Conservation (phyloP, 2,797 vertebrate genomes). For the Macroramphosus scolopax region DNA sequence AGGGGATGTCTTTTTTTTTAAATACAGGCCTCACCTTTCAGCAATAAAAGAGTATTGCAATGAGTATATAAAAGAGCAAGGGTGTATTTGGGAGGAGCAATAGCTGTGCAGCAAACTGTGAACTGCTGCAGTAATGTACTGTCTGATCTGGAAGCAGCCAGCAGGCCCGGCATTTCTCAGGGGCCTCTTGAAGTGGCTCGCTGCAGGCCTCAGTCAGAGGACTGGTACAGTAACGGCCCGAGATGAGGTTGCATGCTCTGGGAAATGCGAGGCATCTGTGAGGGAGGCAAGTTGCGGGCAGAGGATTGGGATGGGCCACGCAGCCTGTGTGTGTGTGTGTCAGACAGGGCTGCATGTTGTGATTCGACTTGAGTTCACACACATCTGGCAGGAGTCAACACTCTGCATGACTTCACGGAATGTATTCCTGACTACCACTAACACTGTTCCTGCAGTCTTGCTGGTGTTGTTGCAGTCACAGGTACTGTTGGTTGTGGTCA, state of each 20-base stretch:
- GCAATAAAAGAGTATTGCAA: neutral
- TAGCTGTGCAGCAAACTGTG: constrained; percentile 38
- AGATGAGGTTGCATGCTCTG: constrained; percentile 55
- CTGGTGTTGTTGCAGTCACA: constrained; percentile 6
- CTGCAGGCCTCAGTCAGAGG: constrained; percentile 44
- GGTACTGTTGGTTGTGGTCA: constrained; percentile 16
- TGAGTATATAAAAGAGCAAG: no score
- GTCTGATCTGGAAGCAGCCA: constrained; percentile 41
- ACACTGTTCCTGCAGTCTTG: constrained; percentile 1
- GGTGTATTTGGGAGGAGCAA: no score
- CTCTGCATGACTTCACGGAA: no score
- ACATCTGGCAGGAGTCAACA: no score
- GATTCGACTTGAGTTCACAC: no score
- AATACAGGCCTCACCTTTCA: neutral
- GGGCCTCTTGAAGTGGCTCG: constrained; percentile 31
- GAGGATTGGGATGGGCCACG: neutral
- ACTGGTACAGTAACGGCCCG: constrained; percentile 40
- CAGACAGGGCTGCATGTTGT: no score
- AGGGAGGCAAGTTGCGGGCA: neutral
- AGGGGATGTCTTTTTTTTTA: constrained; percentile 11
- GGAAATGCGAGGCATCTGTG: constrained; percentile 36
- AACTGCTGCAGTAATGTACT: constrained; percentile 19
- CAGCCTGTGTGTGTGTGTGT: no score
- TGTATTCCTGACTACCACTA: no score
- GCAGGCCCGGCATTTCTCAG: constrained; percentile 44